Evolutionary conservation across 1,140 invertebrate species (phyloP).

Genomic region (Cryptotermes secundus): DNA sequence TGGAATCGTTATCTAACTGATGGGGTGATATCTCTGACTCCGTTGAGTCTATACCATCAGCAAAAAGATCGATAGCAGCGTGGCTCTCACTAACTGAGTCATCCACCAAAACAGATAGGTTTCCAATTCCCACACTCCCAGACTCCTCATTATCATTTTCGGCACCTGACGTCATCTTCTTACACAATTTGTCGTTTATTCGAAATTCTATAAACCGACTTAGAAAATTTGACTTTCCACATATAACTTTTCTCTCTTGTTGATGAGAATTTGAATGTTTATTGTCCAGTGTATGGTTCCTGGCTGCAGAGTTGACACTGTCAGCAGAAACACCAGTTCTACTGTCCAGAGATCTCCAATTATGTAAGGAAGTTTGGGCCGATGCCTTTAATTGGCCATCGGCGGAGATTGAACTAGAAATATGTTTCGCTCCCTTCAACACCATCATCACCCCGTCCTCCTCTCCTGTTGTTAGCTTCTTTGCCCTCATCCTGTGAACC

Average conservation of each 20-base stretch:
- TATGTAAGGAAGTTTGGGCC: not conserved
- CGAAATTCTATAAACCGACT: not conserved
- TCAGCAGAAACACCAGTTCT: not conserved
- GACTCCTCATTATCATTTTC: not conserved
- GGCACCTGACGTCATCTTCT: not conserved
- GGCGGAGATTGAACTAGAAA: not conserved
- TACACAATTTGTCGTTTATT: not conserved
- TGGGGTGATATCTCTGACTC: not conserved
- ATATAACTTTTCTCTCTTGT: not conserved
- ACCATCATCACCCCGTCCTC: not conserved
- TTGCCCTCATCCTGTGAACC: not conserved
- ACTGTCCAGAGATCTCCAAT: not conserved
- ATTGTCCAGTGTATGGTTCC: not conserved
- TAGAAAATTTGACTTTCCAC: not conserved
- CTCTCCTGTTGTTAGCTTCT: not conserved
- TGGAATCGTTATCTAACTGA: not conserved
- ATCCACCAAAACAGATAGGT: not conserved
- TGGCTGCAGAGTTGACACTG: not conserved
- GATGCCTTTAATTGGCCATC: not conserved
- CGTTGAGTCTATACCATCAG: not conserved
- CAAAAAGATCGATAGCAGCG: not conserved
- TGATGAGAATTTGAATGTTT: not conserved
- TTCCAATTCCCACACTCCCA: not conserved
- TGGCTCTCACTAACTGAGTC: not conserved
- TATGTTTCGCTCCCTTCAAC: not conserved